Conservation (phyloP, 2,888 invertebrate species). For the Coelinius sp. region DNA sequence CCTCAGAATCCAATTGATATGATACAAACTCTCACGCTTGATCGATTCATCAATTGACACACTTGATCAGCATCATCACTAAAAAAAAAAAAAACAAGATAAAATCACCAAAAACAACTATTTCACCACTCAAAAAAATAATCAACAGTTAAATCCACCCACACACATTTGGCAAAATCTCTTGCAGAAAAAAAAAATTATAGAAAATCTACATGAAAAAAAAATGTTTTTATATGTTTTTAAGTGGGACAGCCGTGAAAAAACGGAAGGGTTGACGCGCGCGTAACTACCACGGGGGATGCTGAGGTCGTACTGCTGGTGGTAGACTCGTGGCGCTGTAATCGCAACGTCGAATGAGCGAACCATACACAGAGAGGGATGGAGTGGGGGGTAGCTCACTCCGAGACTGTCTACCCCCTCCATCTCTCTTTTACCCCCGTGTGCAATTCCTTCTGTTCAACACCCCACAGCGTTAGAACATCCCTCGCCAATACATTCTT, state of each 20-base stretch:
- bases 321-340: constrained; percentile 64
- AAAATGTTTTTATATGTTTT: constrained; percentile 14
- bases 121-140: background rate
- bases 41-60: too few relatives aligned
- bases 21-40: background rate
- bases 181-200: background rate
- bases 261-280: constrained; percentile 52
- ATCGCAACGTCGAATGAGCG: constrained; percentile 58
- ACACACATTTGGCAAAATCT: background rate
- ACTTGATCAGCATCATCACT: background rate
- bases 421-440: constrained; percentile 35
- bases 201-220: background rate
- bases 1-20: background rate
- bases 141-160: background rate
- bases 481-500: constrained; percentile 48
- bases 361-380: constrained; percentile 46
- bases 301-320: constrained; percentile 68
- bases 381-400: constrained; percentile 31
- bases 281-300: constrained; percentile 66
- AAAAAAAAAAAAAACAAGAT: background rate
- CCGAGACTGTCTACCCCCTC: constrained; percentile 39
- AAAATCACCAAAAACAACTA: background rate
- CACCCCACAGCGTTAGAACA: constrained; percentile 45
- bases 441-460: constrained; percentile 44
- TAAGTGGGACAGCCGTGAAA: background rate